Evolutionary conservation across 2,113 vertebrate species (phyloP).

Genomic region (Heterotis niloticus): DNA sequence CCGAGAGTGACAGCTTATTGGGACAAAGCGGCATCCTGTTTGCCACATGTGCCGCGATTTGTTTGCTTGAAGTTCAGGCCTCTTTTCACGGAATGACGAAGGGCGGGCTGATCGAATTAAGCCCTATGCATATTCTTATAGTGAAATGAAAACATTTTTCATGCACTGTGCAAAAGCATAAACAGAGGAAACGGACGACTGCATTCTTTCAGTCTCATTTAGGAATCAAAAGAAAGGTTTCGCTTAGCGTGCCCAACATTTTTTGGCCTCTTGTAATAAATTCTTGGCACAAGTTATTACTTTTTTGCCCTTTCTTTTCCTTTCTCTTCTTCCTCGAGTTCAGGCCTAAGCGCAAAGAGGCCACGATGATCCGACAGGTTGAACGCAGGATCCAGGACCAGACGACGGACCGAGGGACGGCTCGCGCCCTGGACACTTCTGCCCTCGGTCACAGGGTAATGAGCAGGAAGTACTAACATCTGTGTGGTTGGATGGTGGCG

Average conservation of each 20-base stretch:
- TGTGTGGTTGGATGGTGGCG: constrained; percentile 37
- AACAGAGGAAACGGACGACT: constrained; percentile 31
- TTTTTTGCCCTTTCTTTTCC: constrained; percentile 19
- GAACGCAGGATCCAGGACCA: neutral
- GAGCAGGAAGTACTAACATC: constrained; percentile 41
- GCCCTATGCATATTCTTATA: constrained; percentile 23
- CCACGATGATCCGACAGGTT: neutral
- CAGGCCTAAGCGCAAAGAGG: neutral
- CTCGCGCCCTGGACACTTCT: constrained; percentile 15
- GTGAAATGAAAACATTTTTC: constrained; percentile 32
- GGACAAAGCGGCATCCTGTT: constrained; percentile 24
- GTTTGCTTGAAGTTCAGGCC: constrained; percentile 13
- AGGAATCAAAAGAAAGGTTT: neutral
- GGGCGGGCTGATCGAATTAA: constrained; percentile 36
- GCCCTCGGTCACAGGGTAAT: constrained; percentile 25
- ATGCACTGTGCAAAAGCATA: constrained; percentile 29
- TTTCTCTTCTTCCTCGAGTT: neutral
- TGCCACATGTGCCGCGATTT: constrained; percentile 32
- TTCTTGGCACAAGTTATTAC: constrained; percentile 25
- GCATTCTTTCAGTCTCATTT: constrained; percentile 7
- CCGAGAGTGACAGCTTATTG: constrained; percentile 32
- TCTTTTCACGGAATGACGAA: constrained; percentile 36
- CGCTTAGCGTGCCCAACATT: neutral
- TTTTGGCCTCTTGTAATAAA: neutral
- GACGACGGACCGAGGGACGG: neutral